Evolutionary conservation across 2,888 invertebrate species (phyloP), one percentile per base, ranked within the genome.

Genomic region (Diplolepis rosae): DNA sequence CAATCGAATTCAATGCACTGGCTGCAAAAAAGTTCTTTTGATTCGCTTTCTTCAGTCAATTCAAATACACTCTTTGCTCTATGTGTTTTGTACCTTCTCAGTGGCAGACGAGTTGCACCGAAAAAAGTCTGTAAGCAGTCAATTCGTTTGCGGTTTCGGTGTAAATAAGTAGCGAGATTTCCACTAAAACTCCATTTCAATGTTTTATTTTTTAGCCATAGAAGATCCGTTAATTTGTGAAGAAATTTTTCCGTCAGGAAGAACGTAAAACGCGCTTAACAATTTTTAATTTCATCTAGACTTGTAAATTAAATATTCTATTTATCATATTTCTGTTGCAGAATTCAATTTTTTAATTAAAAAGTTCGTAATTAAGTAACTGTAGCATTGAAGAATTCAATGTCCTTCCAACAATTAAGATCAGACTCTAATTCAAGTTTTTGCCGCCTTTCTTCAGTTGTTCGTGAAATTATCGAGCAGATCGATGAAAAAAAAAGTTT

Each of bases 1-100:
- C 70, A 70, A 70, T 70, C 50, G 71, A 39, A 71, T 67, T 71
- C 32, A 61, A 67, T 71, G 67, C 51, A 39, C 54, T 54, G 35
- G 67, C 56, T 39, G 39, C 66, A 50, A 61, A 70, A 66, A 70
- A 56, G 66, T 45, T 56, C 70, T 70, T 70, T 67, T 67, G 71
- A 39, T 61, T 61, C 39, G 61, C 61, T 61, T 61, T 61, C 61
- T 61, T 61, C 39, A 61, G 35, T 61, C 32, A 54, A 48, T 48
- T 22, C 48, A 48, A 32, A 9, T 18, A 15, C 32, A 61, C 61
- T 39, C 61, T 61, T 61, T 61, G 22, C 39, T 22, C 24, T 24
- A 35, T 35, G 22, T 24, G 61, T 61, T 61, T 61, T 61, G 39
- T 61, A 42, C 56, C 32, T 24, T 56, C 56, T 56, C 56, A 32